phyloP scores from a whole-genome alignment of 2,797 vertebrate genomes.

The Onychomys arenicola region DNA sequence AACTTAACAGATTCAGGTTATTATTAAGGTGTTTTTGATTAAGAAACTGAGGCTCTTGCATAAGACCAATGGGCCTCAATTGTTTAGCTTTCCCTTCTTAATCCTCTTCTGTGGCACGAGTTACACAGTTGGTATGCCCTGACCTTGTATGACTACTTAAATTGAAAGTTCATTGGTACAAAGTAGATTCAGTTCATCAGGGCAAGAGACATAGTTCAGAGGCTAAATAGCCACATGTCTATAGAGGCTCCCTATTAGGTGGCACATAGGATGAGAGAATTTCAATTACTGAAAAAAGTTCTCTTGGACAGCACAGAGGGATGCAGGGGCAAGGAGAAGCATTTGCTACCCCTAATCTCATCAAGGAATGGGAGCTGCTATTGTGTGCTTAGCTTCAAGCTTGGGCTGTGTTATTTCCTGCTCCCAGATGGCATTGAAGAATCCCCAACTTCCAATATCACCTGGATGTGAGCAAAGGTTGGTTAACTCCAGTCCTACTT shows the following conservation, averaged over 20 bases:
- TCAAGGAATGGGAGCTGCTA: not conserved
- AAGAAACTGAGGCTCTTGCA: not conserved
- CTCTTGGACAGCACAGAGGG: not conserved
- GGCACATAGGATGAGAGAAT: not conserved
- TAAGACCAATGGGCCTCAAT: not conserved
- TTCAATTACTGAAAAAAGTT: not conserved
- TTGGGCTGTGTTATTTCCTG: not conserved
- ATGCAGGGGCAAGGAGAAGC: not conserved
- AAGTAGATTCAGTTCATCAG: slow-evolving; percentile 16
- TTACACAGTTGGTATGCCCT: not conserved
- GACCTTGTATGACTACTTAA: not conserved
- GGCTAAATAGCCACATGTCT: not conserved
- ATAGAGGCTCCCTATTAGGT: not conserved
- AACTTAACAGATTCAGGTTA: not conserved
- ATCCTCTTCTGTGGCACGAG: not conserved
- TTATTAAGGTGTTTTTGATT: not conserved
- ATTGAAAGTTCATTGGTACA: not conserved
- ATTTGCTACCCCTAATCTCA: not conserved
- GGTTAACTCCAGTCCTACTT: not conserved
- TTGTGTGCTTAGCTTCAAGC: not conserved
- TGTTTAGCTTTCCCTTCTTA: not conserved
- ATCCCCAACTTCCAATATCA: not conserved
- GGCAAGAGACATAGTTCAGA: not conserved
- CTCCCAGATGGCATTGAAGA: not conserved
- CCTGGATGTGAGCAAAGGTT: not conserved